Conservation (phyloP, 2,113 vertebrate species). For the Glaucidium brasilianum region DNA sequence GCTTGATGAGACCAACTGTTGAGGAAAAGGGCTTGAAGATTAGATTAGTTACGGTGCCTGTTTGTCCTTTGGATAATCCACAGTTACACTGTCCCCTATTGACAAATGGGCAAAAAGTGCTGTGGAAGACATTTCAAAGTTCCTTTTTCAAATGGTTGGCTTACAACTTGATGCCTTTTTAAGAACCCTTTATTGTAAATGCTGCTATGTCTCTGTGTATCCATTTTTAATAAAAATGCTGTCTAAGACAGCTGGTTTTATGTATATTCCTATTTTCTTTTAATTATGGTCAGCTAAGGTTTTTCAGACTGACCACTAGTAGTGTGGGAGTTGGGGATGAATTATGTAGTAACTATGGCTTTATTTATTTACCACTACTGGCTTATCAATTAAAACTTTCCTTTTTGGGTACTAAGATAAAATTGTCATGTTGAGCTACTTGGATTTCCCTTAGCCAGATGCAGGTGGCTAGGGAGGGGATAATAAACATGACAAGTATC, state of each 20-base stretch:
- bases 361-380: slow-evolving; percentile 55
- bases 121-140: slow-evolving; percentile 26
- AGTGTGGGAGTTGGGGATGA: background rate
- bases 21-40: slow-evolving; percentile 56
- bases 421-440: background rate
- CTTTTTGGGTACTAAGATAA: background rate
- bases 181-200: slow-evolving; percentile 76
- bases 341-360: background rate
- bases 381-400: background rate
- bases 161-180: slow-evolving; percentile 74
- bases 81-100: background rate
- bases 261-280: slow-evolving; percentile 52
- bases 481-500: background rate
- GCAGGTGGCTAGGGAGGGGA: slow-evolving; percentile 8
- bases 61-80: background rate
- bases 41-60: background rate
- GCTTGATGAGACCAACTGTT: slow-evolving; percentile 69
- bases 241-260: slow-evolving; percentile 73
- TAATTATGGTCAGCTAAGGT: background rate
- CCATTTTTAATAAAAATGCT: slow-evolving; percentile 86
- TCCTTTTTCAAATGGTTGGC: slow-evolving; percentile 61
- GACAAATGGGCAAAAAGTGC: background rate
- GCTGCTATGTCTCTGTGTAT: slow-evolving; percentile 85
- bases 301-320: slow-evolving; percentile 15
- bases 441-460: background rate